Evolutionary conservation across 2,888 invertebrate genomes (phyloP).

Genomic region (Parnassius orleans): DNA sequence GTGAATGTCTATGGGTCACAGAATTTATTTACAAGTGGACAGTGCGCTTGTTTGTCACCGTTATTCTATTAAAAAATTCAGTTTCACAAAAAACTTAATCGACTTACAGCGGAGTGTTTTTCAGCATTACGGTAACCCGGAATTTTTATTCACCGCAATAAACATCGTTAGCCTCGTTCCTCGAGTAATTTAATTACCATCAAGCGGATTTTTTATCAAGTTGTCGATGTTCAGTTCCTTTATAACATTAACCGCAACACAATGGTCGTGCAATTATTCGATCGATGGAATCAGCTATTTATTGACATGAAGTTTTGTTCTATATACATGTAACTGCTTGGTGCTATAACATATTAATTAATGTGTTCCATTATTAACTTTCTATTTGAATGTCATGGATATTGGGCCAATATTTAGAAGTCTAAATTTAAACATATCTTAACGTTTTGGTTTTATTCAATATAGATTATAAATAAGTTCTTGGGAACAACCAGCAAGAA

Average conservation of each 20-base stretch:
- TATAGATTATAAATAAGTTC: too few relatives aligned
- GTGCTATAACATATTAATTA: too few relatives aligned
- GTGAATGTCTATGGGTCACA: too few relatives aligned
- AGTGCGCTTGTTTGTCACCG: too few relatives aligned
- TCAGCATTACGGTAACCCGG: constrained; percentile 16
- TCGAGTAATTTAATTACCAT: constrained; percentile 18
- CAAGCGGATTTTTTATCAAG: constrained; percentile 18
- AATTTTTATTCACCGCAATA: constrained; percentile 21
- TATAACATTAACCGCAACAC: constrained; percentile 1
- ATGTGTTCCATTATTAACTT: too few relatives aligned
- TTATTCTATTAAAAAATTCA: neutral
- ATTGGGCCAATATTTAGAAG: too few relatives aligned
- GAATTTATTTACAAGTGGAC: too few relatives aligned
- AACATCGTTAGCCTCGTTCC: constrained; percentile 21
- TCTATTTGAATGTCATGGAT: too few relatives aligned
- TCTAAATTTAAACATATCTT: too few relatives aligned
- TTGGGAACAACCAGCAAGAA: too few relatives aligned
- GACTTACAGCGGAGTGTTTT: constrained; percentile 10
- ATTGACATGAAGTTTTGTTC: neutral
- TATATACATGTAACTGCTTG: neutral
- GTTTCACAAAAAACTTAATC: constrained; percentile 6
- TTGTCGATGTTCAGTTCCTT: constrained; percentile 13
- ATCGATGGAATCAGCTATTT: constrained; percentile 2
- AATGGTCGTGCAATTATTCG: constrained; percentile 1
- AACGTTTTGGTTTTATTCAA: too few relatives aligned